phyloP scores from a whole-genome alignment of 2,797 vertebrate genomes.

The Mionectes olivaceus region DNA sequence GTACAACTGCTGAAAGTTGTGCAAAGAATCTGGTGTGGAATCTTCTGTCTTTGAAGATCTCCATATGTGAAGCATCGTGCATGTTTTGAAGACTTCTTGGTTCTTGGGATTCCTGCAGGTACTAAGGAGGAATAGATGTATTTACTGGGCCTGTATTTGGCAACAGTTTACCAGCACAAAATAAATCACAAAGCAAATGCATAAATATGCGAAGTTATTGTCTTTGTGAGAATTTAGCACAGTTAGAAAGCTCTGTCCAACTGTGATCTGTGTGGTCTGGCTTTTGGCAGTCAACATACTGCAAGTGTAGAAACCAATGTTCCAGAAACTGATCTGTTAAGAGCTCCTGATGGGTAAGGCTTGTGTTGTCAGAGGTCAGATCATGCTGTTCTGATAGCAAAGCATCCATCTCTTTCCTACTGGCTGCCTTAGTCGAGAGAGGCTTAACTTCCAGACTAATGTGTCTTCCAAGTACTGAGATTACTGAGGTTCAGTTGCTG shows the following conservation, averaged over 20 bases:
- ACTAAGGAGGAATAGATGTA: neutral
- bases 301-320: neutral
- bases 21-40: neutral
- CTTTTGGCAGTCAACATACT: neutral
- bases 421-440: neutral
- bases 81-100: neutral
- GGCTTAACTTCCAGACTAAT: neutral
- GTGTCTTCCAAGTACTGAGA: neutral
- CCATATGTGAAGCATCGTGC: neutral
- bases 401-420: neutral
- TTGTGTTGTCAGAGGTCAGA: neutral
- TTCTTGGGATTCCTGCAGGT: neutral
- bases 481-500: neutral
- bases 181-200: neutral
- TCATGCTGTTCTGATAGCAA: neutral
- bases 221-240: neutral
- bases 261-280: slow-evolving; percentile 41
- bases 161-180: neutral
- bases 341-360: neutral
- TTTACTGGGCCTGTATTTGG: neutral
- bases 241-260: neutral
- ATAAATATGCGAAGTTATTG: neutral
- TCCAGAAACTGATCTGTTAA: neutral
- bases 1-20: slow-evolving; percentile 48
- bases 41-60: slow-evolving; percentile 38